These are phyloP conservation scores for Sepiola atlantica DNA, from an alignment of 2,888 invertebrate genomes.

Conservation along the genomic window DNA sequence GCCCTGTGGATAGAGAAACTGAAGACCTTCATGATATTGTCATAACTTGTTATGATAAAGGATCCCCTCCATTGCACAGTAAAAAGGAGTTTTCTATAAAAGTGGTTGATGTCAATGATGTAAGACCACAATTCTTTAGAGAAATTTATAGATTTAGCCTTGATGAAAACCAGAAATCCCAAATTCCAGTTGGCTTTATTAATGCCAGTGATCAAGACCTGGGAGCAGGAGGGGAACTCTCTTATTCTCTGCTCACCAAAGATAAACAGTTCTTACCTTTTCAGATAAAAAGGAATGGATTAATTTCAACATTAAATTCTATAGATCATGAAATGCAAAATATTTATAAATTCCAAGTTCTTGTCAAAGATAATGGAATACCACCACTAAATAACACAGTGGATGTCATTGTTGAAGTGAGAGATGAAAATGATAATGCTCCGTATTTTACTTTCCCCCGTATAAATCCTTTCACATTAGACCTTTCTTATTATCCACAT, in stretches of 20 bases:
- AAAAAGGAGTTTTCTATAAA: neutral
- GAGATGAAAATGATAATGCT: constrained; percentile 13
- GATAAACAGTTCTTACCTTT: neutral
- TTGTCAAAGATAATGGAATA: neutral
- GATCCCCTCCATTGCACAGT: neutral
- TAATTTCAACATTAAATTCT: neutral
- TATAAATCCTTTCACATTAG: neutral
- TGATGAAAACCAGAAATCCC: constrained; percentile 9
- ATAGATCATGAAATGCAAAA: neutral
- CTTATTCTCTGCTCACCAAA: neutral
- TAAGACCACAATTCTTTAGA: neutral
- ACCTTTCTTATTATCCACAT: neutral
- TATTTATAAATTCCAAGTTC: constrained; percentile 20
- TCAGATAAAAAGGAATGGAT: neutral
- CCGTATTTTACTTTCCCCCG: neutral
- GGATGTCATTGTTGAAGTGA: neutral
- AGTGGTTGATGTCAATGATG: neutral
- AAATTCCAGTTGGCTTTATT: constrained; percentile 10
- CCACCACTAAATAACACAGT: neutral
- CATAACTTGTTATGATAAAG: neutral
- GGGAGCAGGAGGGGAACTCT: neutral
- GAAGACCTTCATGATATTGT: neutral
- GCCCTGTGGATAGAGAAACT: neutral
- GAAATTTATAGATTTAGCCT: constrained; percentile 15
- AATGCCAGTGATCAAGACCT: constrained; percentile 32